Evolutionary conservation across 2,113 vertebrate genomes (phyloP).

Genomic region (Boleophthalmus pectinirostris): DNA sequence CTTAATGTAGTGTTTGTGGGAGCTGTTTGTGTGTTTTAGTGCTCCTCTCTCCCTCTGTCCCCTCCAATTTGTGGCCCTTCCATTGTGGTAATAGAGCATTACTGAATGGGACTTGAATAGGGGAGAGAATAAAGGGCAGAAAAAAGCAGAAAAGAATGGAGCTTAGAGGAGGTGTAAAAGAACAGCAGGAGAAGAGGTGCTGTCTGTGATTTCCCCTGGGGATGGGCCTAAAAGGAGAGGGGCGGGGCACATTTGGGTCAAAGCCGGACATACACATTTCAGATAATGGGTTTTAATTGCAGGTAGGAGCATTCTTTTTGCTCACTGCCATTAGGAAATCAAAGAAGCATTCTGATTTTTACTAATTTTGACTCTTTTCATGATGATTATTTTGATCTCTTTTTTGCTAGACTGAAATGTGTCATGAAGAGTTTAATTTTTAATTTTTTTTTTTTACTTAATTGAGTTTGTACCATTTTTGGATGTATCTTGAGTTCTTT

Average conservation of each 20-base stretch:
- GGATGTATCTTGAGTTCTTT: too few relatives aligned
- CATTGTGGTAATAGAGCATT: slow-evolving; percentile 44
- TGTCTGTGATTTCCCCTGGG: slow-evolving; percentile 17
- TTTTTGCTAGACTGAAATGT: too few relatives aligned
- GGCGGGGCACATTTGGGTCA: background rate
- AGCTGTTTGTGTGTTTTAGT: slow-evolving; percentile 32
- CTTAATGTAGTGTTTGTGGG: slow-evolving; percentile 11
- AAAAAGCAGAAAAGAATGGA: slow-evolving; percentile 48
- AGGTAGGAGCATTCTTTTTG: background rate
- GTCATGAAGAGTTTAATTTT: too few relatives aligned
- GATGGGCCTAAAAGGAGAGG: background rate
- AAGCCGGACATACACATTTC: background rate
- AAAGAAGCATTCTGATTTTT: background rate
- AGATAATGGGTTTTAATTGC: background rate
- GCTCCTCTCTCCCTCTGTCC: slow-evolving; percentile 37
- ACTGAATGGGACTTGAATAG: slow-evolving; percentile 51
- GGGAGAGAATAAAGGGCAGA: slow-evolving; percentile 49
- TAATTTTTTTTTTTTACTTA: too few relatives aligned
- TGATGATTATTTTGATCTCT: background rate
- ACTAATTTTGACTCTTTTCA: background rate
- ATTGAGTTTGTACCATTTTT: too few relatives aligned
- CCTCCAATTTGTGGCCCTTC: slow-evolving; percentile 41
- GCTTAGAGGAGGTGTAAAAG: slow-evolving; percentile 48
- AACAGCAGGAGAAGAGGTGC: slow-evolving; percentile 46
- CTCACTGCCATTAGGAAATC: background rate